These are phyloP conservation scores for Hymenochirus boettgeri DNA, from an alignment of 2,113 vertebrate genomes.

Conservation along the genomic window DNA sequence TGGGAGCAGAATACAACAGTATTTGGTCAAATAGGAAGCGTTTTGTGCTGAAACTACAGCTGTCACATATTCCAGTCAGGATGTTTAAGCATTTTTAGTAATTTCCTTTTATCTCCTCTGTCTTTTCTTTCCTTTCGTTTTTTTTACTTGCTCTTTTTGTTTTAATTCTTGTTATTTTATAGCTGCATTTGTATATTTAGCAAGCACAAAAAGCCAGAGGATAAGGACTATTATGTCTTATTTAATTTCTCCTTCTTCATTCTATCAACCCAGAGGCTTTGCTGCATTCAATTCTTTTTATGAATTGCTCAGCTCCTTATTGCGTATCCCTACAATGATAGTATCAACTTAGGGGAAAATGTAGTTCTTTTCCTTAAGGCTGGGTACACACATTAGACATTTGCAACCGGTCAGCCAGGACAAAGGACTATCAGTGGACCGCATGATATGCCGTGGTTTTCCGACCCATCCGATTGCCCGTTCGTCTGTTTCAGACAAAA, in stretches of 20 bases:
- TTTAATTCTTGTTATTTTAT: conserved; percentile 10
- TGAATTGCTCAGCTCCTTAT: too few relatives aligned
- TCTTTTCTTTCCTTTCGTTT: neutral
- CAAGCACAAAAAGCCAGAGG: neutral
- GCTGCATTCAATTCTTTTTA: too few relatives aligned
- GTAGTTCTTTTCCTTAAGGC: too few relatives aligned
- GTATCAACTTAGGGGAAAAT: too few relatives aligned
- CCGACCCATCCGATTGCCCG: too few relatives aligned
- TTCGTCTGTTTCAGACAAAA: too few relatives aligned
- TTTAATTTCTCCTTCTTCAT: conserved; percentile 8
- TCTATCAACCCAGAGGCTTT: neutral
- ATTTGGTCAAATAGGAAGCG: conserved; percentile 14
- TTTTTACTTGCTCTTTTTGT: neutral
- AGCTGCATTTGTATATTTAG: neutral
- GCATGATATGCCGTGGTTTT: too few relatives aligned
- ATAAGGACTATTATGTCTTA: conserved; percentile 18
- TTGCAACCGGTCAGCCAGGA: too few relatives aligned
- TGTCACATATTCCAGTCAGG: conserved; percentile 18
- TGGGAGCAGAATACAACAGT: conserved; percentile 15
- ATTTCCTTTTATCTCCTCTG: conserved; percentile 27
- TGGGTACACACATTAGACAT: too few relatives aligned
- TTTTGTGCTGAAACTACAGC: conserved; percentile 17
- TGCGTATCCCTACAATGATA: too few relatives aligned
- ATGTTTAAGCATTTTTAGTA: conserved; percentile 32
- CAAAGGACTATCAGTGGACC: too few relatives aligned